Evolutionary conservation across 92 coral and sea anemone species (phyloP), one percentile per base, ranked within the genome.

Genomic region (Actinernus sp.): DNA sequence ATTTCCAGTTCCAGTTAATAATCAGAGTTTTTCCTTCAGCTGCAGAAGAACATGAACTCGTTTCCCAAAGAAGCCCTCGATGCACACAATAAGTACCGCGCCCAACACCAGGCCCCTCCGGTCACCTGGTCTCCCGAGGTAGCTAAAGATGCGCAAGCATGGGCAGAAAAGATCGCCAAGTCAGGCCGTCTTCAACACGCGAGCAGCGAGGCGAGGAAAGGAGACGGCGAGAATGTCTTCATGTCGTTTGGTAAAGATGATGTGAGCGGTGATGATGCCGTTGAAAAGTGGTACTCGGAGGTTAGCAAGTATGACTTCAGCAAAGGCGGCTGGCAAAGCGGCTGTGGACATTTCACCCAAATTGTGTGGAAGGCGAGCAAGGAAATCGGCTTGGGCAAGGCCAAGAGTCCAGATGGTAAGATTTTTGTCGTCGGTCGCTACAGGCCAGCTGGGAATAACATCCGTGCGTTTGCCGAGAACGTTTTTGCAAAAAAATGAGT

Each of bases 291-390:
- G 52, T 56, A 26, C 30, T 56, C 40, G 8, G 38, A 68, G 18
- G 52, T 55, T 23, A 33, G 39, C n/a, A 76, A 76, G 31, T 87
- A 87, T 36, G 61, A 87, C 40, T 87, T 87, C 40, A 57, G 68
- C 22, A 81, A 56, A n/a, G 57, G 73, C 34, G 89, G 89, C 8
- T 83, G 67, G 14, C 73, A 62, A 44, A 76, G 89, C 30, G 89
- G 89, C 19, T 67, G 68, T 0, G 89, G 89, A 0, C 89, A 83
- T 55, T 83, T 83, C 43, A 75, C 84, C 3, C 89, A 83, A 33
- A 68, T 83, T 16, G 89, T 83, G 40, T 83, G 89, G 89, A 80
- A 83, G 37, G 80, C 48, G 26, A 67, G 78, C 31, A 83, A 62
- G 33, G 79, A 83, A 59, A 16, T 76, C 24, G 89, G 73, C 13